These are phyloP conservation scores for Andrena haemorrhoa DNA, from an alignment of 2,888 invertebrate genomes.

Conservation along the genomic window DNA sequence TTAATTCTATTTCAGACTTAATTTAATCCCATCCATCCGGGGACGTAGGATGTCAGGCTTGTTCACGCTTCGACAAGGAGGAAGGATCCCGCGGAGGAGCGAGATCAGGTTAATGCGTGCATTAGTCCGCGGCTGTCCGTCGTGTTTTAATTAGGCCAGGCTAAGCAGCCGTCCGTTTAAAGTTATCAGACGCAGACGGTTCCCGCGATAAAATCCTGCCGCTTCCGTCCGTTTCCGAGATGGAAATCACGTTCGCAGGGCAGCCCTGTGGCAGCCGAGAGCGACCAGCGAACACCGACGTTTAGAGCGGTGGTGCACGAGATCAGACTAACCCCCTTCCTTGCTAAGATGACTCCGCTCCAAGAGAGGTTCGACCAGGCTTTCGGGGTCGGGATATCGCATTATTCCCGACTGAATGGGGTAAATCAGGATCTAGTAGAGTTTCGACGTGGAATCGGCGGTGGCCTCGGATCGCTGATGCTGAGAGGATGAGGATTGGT, in stretches of 20 bases:
- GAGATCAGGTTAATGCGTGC: not conserved
- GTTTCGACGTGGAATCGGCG: slow-evolving; percentile 74
- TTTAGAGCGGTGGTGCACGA: slow-evolving; percentile 63
- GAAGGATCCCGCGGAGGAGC: not conserved
- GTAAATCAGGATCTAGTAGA: slow-evolving; percentile 77
- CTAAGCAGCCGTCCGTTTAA: not conserved
- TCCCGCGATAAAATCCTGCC: not conserved
- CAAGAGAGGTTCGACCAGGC: slow-evolving; percentile 68
- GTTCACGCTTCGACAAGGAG: not conserved
- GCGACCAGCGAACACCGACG: slow-evolving; percentile 52
- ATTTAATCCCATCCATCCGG: not conserved
- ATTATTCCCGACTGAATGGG: slow-evolving; percentile 78
- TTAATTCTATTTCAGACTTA: not conserved
- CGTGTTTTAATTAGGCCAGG: slow-evolving; percentile 23
- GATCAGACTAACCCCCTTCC: slow-evolving; percentile 53
- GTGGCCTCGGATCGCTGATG: slow-evolving; percentile 71
- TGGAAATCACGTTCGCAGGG: slow-evolving; percentile 45
- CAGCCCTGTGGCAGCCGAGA: slow-evolving; percentile 41
- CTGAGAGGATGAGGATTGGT: slow-evolving; percentile 73
- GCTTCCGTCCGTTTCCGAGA: slow-evolving; percentile 35
- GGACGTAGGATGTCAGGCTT: not conserved
- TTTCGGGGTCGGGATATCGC: slow-evolving; percentile 74
- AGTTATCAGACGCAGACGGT: slow-evolving; percentile 28
- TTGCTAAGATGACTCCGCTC: slow-evolving; percentile 62
- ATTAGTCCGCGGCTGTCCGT: slow-evolving; percentile 7